A percentile compares a stretch with the other conserved stretches of the same genome.
Conservation (phyloP, 2,888 invertebrate species). For the Smittia aterrima region DNA sequence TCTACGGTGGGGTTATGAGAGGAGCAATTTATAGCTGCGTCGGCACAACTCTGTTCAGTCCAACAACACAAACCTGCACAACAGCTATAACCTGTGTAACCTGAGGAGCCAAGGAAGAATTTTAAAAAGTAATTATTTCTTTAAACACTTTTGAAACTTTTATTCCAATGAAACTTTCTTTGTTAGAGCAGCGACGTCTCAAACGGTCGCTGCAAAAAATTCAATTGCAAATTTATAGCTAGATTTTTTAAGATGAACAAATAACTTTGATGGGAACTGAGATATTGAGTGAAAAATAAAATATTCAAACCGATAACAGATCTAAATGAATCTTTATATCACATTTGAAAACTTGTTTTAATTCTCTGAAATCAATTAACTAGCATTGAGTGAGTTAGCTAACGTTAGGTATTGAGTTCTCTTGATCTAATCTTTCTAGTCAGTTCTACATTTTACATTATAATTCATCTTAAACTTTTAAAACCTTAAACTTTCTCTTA, state of each 20-base stretch:
- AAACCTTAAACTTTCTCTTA: background rate
- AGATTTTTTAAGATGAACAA: no score
- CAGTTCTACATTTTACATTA: constrained; percentile 34
- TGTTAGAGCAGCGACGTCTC: no score
- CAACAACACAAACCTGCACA: background rate
- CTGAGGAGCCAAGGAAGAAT: no score
- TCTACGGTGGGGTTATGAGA: background rate
- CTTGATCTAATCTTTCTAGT: constrained; percentile 13
- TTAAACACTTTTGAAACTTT: no score
- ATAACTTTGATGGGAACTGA: background rate
- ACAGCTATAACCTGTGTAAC: background rate
- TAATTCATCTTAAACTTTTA: constrained; percentile 17
- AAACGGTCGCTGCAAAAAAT: no score
- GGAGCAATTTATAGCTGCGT: background rate
- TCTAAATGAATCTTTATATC: background rate
- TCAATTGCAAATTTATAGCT: no score
- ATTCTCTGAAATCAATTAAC: background rate
- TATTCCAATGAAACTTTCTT: no score
- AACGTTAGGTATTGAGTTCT: background rate
- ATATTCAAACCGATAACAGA: background rate
- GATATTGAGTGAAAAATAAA: no score
- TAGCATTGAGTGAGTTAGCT: background rate
- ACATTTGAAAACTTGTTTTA: background rate
- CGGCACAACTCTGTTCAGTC: background rate
- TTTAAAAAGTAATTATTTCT: no score